These are phyloP conservation scores for Elephas maximus DNA, from an alignment of 2,113 vertebrate species.

Conservation along the genomic window DNA sequence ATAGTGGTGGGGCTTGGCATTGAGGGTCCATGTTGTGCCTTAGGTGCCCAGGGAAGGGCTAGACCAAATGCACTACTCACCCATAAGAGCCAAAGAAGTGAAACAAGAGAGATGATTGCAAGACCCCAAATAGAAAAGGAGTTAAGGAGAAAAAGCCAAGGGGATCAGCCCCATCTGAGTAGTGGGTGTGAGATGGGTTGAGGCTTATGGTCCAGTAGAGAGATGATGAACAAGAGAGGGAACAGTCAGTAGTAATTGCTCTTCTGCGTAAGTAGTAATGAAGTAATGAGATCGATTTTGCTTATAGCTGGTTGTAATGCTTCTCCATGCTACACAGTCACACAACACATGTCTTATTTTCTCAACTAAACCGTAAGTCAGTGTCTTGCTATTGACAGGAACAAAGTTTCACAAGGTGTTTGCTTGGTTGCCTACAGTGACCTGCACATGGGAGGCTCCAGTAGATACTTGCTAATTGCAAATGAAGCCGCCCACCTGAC, in stretches of 20 bases:
- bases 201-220: not conserved
- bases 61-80: not conserved
- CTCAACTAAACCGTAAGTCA: not conserved
- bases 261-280: rapidly evolving
- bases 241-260: not conserved
- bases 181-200: not conserved
- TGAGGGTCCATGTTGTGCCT: not conserved
- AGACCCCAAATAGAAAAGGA: not conserved
- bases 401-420: not conserved
- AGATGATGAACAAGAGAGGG: not conserved
- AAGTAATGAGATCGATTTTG: not conserved
- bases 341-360: not conserved
- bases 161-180: not conserved
- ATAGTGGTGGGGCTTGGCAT: not conserved
- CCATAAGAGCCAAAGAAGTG: not conserved
- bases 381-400: not conserved
- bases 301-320: not conserved
- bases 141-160: not conserved
- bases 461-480: constrained; percentile 40
- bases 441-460: not conserved
- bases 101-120: not conserved
- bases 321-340: not conserved
- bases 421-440: not conserved
- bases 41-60: not conserved
- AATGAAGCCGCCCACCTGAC: not conserved